phyloP scores from a whole-genome alignment of 2,797 vertebrate species.

The Esox masquinongy region DNA sequence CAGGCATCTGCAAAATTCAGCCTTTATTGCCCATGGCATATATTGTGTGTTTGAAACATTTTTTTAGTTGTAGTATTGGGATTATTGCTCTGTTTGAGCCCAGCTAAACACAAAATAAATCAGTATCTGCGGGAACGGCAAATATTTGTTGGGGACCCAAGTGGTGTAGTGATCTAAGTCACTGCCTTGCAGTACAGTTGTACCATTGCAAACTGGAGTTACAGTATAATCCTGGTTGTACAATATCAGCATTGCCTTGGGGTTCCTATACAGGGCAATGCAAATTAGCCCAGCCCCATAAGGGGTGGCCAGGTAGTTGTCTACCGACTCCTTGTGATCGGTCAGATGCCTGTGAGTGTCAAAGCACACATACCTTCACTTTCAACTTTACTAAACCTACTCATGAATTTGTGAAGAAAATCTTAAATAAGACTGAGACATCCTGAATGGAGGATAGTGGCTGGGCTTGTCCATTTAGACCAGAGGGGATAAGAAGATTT shows the following conservation, averaged over 20 bases:
- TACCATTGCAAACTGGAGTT: neutral
- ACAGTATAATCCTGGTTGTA: conserved; percentile 26
- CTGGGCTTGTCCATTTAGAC: conserved; percentile 65
- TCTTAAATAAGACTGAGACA: conserved; percentile 68
- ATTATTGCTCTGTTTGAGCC: conserved; percentile 36
- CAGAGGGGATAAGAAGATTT: conserved; percentile 68
- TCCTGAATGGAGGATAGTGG: conserved; percentile 56
- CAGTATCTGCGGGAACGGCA: conserved; percentile 17
- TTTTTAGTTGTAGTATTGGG: conserved; percentile 23
- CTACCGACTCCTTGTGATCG: conserved; percentile 36
- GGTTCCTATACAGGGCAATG: too few species aligned
- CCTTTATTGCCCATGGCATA: conserved; percentile 42
- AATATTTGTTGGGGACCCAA: conserved; percentile 22
- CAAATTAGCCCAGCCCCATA: too few species aligned
- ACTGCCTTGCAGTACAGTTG: conserved; percentile 8
- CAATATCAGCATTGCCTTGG: too few species aligned
- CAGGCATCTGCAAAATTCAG: conserved; percentile 58
- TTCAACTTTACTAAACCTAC: conserved; percentile 66
- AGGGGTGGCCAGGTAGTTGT: too few species aligned
- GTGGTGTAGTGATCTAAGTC: conserved; percentile 3
- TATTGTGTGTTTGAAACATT: conserved; percentile 34
- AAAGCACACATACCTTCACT: conserved; percentile 61
- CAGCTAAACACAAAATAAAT: conserved; percentile 28
- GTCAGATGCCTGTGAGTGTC: conserved; percentile 62
- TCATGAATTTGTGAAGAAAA: too few species aligned